Percentiles rank a stretch among this genome's conserved stretches.
Evolutionary conservation across 2,113 vertebrate genomes (phyloP).

Genomic region (Engystomops pustulosus): DNA sequence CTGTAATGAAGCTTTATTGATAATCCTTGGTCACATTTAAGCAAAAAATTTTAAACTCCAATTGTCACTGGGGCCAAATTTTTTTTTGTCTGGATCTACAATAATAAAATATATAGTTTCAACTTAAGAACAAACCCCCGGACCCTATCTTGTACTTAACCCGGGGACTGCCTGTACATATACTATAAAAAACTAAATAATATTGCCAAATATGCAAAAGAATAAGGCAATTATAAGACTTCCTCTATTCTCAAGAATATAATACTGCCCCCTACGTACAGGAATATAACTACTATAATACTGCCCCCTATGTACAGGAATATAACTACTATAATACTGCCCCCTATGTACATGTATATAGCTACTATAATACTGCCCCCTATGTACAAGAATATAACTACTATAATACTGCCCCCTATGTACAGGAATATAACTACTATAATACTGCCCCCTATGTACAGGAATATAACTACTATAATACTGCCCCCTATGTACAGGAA

Average conservation of each 20-base stretch:
- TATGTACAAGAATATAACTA: background rate
- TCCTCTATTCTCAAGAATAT: too few species aligned
- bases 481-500: background rate
- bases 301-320: background rate
- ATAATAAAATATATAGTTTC: too few species aligned
- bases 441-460: background rate
- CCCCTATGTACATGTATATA: background rate
- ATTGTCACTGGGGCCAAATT: too few species aligned
- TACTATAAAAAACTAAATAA: background rate
- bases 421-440: background rate
- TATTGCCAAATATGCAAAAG: background rate
- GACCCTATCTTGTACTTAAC: too few species aligned
- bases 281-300: conserved; percentile 2
- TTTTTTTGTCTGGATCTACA: too few species aligned
- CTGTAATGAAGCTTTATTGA: too few species aligned
- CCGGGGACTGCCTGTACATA: too few species aligned
- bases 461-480: conserved; percentile 3
- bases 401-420: background rate
- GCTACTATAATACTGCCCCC: background rate
- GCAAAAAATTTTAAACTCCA: too few species aligned
- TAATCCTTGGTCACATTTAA: too few species aligned
- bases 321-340: conserved; percentile 7
- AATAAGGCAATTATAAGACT: background rate
- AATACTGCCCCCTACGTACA: too few species aligned
- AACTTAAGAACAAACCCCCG: too few species aligned